Conservation (phyloP, 2,888 invertebrate species). For the Cerceris rybyensis region DNA sequence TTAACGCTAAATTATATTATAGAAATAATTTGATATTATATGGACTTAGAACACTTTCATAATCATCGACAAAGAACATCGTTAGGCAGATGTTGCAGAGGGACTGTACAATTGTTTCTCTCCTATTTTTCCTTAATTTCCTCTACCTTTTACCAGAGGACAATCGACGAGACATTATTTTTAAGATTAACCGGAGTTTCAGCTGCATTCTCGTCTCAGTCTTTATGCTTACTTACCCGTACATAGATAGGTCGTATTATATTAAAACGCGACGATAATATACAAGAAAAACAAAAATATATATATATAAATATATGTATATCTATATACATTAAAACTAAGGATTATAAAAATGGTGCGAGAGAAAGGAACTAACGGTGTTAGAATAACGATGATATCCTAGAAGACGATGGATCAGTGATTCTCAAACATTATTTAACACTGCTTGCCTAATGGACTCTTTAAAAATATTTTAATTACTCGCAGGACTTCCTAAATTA, state of each 20-base stretch:
- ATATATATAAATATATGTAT: slow-evolving; percentile 51
- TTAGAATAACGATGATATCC: slow-evolving; percentile 44
- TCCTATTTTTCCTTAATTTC: neutral
- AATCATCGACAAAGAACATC: too few species aligned
- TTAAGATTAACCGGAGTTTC: slow-evolving; percentile 41
- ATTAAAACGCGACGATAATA: slow-evolving; percentile 73
- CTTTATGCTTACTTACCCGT: slow-evolving; percentile 73
- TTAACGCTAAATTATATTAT: too few species aligned
- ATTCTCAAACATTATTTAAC: too few species aligned
- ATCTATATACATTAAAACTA: slow-evolving; percentile 49
- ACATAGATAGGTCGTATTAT: slow-evolving; percentile 78
- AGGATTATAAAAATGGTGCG: slow-evolving; percentile 35
- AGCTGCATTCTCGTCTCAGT: slow-evolving; percentile 72
- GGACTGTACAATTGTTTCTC: too few species aligned
- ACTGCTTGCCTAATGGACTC: too few species aligned
- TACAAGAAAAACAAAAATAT: slow-evolving; percentile 54
- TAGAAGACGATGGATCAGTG: neutral
- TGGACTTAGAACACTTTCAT: too few species aligned
- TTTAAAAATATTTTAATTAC: too few species aligned
- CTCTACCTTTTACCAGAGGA: slow-evolving; percentile 11
- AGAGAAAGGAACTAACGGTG: slow-evolving; percentile 30
- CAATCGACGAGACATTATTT: slow-evolving; percentile 34
- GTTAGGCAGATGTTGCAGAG: too few species aligned
- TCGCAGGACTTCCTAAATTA: too few species aligned
- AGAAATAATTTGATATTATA: too few species aligned